phyloP scores from a whole-genome alignment of 1,140 invertebrate species.

The Globodera ellingtonae region DNA sequence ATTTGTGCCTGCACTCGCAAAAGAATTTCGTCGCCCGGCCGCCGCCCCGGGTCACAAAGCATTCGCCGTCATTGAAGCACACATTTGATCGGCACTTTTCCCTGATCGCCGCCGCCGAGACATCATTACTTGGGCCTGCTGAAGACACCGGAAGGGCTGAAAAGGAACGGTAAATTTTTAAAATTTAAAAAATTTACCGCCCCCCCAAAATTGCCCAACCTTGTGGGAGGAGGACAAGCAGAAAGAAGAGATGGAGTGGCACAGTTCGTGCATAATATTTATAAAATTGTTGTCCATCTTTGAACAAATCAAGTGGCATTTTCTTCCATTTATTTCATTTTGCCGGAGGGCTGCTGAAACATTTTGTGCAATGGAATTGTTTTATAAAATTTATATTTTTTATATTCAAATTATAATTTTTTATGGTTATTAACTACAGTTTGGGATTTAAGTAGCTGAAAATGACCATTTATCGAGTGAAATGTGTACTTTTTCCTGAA shows the following conservation, averaged over 20 bases:
- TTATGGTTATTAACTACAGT: too few relatives aligned
- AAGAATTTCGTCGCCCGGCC: slow-evolving; percentile 12
- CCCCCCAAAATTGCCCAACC: too few relatives aligned
- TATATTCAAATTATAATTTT: too few relatives aligned
- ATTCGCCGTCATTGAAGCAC: slow-evolving; percentile 29
- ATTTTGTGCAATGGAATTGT: too few relatives aligned
- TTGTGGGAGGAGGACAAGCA: too few relatives aligned
- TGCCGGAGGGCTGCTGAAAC: too few relatives aligned
- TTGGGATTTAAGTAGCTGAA: too few relatives aligned
- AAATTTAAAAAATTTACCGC: too few relatives aligned
- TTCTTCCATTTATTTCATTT: neutral
- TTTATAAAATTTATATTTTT: too few relatives aligned
- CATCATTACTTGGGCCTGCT: neutral
- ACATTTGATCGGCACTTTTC: slow-evolving; percentile 30
- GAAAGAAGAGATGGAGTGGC: neutral
- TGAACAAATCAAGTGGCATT: neutral
- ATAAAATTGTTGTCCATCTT: neutral
- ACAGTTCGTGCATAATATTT: neutral
- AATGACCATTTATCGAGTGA: too few relatives aligned
- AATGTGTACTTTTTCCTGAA: too few relatives aligned
- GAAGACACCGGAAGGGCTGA: neutral
- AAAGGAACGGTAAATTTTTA: too few relatives aligned
- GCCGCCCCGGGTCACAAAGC: slow-evolving; percentile 14
- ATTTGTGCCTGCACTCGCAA: slow-evolving; percentile 20
- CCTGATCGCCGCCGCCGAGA: neutral